phyloP scores from a whole-genome alignment of 2,888 invertebrate species.

The Ectropis crepuscularia region DNA sequence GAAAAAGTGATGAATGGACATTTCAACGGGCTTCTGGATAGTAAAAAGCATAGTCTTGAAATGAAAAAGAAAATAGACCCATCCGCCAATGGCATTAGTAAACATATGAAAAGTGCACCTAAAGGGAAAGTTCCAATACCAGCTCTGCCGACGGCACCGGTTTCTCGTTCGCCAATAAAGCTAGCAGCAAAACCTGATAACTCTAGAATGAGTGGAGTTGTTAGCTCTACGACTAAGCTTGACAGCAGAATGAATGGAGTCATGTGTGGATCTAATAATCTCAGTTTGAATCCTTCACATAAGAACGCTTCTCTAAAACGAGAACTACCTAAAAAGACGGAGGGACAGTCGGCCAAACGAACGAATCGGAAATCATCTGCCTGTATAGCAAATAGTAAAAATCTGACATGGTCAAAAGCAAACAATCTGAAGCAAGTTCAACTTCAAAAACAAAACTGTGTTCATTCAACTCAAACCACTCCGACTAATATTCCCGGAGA shows the following conservation, averaged over 20 bases:
- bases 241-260: slow-evolving; percentile 80
- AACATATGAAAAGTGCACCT: slow-evolving; percentile 49
- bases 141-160: slow-evolving; percentile 58
- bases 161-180: slow-evolving; percentile 62
- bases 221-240: slow-evolving; percentile 77
- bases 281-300: slow-evolving; percentile 64
- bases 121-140: slow-evolving; percentile 69
- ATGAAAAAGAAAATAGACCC: slow-evolving; percentile 59
- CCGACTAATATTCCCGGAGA: slow-evolving; percentile 58
- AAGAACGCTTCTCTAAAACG: slow-evolving; percentile 64
- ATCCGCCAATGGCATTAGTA: slow-evolving; percentile 70
- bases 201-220: slow-evolving; percentile 65
- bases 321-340: slow-evolving; percentile 57
- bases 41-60: slow-evolving; percentile 60
- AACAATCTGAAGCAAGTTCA: slow-evolving; percentile 78
- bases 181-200: slow-evolving; percentile 58
- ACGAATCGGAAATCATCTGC: slow-evolving; percentile 78
- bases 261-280: slow-evolving; percentile 77
- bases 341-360: slow-evolving; percentile 59
- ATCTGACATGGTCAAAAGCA: slow-evolving; percentile 79
- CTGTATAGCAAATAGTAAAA: slow-evolving; percentile 79
- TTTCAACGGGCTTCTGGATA: slow-evolving; percentile 64
- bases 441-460: slow-evolving; percentile 73
- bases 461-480: slow-evolving; percentile 58
- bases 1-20: slow-evolving; percentile 56